A percentile compares a stretch with the other conserved stretches of the same genome.
phyloP scores from a whole-genome alignment of 2,113 vertebrate genomes.

The Hippocampus abdominalis region DNA sequence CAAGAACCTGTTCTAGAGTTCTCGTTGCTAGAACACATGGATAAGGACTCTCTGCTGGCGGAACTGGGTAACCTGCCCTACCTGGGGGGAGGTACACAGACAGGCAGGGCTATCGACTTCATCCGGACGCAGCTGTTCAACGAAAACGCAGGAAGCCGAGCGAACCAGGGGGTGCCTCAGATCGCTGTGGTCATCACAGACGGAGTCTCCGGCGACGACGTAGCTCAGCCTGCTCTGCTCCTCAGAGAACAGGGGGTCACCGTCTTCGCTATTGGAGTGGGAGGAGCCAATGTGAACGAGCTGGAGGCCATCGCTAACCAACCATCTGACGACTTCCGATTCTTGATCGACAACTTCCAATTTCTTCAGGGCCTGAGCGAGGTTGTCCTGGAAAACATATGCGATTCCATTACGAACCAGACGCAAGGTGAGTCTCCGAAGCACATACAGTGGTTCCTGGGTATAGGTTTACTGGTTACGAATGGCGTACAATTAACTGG shows the following conservation, averaged over 20 bases:
- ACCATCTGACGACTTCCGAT: constrained; percentile 69
- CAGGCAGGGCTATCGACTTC: too few species aligned
- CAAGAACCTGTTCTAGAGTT: too few species aligned
- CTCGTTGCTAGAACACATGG: too few species aligned
- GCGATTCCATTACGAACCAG: constrained; percentile 61
- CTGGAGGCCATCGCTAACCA: constrained; percentile 72
- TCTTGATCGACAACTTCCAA: constrained; percentile 61
- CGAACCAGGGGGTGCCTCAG: constrained; percentile 65
- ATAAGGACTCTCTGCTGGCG: too few species aligned
- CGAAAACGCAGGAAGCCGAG: too few species aligned
- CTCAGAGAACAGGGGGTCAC: constrained; percentile 69
- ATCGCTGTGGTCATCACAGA: constrained; percentile 77
- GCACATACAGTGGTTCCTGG: too few species aligned
- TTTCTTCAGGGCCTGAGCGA: constrained; percentile 56
- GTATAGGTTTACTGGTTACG: too few species aligned
- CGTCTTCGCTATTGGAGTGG: constrained; percentile 74
- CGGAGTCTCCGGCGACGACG: constrained; percentile 71
- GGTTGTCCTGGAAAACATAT: constrained; percentile 66
- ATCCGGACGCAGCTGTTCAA: too few species aligned
- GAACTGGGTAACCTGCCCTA: too few species aligned
- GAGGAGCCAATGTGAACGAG: constrained; percentile 45
- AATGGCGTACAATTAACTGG: too few species aligned
- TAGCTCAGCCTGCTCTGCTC: constrained; percentile 47
- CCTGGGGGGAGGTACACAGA: too few species aligned
- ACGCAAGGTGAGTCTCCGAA: constrained; percentile 57